Conservation (phyloP, 2,113 vertebrate species). For the Scopus umbretta region DNA sequence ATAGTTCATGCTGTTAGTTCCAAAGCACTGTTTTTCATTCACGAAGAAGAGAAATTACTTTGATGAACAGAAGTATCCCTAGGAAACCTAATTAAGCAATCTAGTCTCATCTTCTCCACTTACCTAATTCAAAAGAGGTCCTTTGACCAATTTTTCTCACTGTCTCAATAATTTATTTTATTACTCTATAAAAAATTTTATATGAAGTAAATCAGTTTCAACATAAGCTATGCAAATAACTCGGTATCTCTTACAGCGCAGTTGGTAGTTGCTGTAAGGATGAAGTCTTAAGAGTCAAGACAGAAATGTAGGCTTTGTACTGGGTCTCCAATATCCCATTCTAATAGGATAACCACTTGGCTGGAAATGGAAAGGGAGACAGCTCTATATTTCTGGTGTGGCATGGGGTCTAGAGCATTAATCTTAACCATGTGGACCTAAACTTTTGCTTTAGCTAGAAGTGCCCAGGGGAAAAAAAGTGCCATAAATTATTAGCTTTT, state of each 20-base stretch:
- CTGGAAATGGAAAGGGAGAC: neutral
- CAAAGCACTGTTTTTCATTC: neutral
- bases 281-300: neutral
- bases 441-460: neutral
- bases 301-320: neutral
- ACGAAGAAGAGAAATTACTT: neutral
- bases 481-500: neutral
- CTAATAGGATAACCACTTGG: neutral
- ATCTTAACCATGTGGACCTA: neutral
- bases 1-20: neutral
- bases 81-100: neutral
- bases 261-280: neutral
- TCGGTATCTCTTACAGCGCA: neutral
- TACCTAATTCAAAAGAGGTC: neutral
- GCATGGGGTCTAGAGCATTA: neutral
- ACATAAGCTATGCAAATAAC: neutral
- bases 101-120: neutral
- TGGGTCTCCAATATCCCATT: neutral
- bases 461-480: rapidly evolving
- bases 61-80: neutral
- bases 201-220: neutral
- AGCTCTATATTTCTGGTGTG: neutral
- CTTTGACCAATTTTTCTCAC: neutral
- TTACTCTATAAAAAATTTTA: neutral
- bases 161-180: neutral